phyloP scores from a whole-genome alignment of 1,140 invertebrate genomes.

The Diabrotica undecimpunctata region DNA sequence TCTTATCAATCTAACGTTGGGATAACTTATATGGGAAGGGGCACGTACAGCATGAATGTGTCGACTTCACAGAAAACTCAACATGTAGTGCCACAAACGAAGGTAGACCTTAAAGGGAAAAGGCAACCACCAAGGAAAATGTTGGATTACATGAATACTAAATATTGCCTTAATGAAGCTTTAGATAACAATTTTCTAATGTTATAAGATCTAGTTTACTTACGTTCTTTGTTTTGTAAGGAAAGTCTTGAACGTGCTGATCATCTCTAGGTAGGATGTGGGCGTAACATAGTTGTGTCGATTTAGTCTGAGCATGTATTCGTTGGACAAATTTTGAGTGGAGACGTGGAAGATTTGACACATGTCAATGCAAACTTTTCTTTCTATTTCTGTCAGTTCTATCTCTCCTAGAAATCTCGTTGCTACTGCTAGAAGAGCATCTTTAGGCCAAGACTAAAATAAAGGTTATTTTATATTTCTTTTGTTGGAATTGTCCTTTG shows the following conservation, averaged over 20 bases:
- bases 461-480: background rate
- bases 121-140: too few relatives aligned
- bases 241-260: slow-evolving; percentile 85
- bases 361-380: slow-evolving; percentile 73
- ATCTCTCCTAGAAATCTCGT: slow-evolving; percentile 82
- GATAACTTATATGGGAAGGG: too few relatives aligned
- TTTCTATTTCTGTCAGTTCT: slow-evolving; percentile 71
- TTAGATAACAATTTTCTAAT: too few relatives aligned
- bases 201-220: slow-evolving; percentile 33
- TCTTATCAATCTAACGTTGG: too few relatives aligned
- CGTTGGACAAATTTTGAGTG: slow-evolving; percentile 70
- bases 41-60: too few relatives aligned
- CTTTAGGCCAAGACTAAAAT: slow-evolving; percentile 81
- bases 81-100: too few relatives aligned
- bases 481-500: too few relatives aligned
- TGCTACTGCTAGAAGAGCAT: slow-evolving; percentile 88
- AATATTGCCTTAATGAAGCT: too few relatives aligned
- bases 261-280: slow-evolving; percentile 90
- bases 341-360: slow-evolving; percentile 90
- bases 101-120: too few relatives aligned
- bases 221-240: slow-evolving; percentile 72
- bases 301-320: slow-evolving; percentile 67
- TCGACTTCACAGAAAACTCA: too few relatives aligned
- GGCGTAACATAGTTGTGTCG: slow-evolving; percentile 90
- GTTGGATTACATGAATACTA: too few relatives aligned